Conservation (phyloP, 2,888 invertebrate genomes). For the Dryadula phaetusa region DNA sequence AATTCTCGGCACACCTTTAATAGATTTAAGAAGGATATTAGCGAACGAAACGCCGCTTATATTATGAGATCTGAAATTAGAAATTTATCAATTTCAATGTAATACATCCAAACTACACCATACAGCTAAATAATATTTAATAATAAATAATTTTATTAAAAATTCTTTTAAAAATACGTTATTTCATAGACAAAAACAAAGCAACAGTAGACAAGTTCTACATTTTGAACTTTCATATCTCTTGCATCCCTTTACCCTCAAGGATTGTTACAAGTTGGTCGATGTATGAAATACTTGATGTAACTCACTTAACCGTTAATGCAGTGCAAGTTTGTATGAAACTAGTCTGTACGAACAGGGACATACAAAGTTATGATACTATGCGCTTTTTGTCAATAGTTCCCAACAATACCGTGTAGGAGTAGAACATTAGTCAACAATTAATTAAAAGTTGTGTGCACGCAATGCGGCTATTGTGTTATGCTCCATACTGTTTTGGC, state of each 20-base stretch:
- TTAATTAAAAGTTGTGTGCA: constrained; percentile 40
- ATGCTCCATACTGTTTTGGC: constrained; percentile 10
- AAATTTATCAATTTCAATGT: too few relatives aligned
- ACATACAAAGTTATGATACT: constrained; percentile 12
- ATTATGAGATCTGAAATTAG: too few relatives aligned
- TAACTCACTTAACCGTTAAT: constrained; percentile 47
- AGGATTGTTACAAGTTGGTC: constrained; percentile 54
- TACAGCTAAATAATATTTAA: too few relatives aligned
- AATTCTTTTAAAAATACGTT: neutral
- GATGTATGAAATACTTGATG: constrained; percentile 53
- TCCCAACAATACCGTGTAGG: constrained; percentile 9
- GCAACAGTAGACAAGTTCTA: constrained; percentile 34
- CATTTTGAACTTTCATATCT: constrained; percentile 41
- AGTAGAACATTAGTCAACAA: constrained; percentile 35
- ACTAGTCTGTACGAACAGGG: constrained; percentile 28
- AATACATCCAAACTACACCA: too few relatives aligned
- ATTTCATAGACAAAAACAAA: constrained; percentile 13
- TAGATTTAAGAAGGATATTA: too few relatives aligned
- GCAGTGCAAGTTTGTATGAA: constrained; percentile 30
- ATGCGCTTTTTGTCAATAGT: constrained; percentile 31
- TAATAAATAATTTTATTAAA: too few relatives aligned
- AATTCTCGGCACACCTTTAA: too few relatives aligned
- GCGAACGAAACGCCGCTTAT: too few relatives aligned
- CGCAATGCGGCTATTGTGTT: constrained; percentile 14
- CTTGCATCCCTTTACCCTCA: constrained; percentile 47